Percentiles rank a stretch among this genome's conserved stretches.
phyloP scores from a whole-genome alignment of 1,140 invertebrate species.

The Apis dorsata region DNA sequence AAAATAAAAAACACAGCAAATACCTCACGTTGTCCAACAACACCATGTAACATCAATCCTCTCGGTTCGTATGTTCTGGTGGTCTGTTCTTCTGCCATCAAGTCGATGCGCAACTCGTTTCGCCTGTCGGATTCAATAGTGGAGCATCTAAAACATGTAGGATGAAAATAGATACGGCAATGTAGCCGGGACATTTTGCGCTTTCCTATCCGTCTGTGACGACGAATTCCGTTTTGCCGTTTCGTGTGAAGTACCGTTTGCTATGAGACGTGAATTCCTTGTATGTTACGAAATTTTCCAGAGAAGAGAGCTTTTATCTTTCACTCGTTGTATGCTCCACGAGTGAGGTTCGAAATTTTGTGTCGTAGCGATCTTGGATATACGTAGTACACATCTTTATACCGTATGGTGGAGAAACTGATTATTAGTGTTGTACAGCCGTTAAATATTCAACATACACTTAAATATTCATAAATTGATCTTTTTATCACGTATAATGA shows the following conservation, averaged over 20 bases:
- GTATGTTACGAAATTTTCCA: constrained; percentile 16
- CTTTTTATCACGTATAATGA: not conserved
- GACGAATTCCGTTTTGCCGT: constrained; percentile 36
- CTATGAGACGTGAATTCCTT: constrained; percentile 25
- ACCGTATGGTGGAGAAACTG: not conserved
- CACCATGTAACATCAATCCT: not conserved
- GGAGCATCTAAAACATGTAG: constrained; percentile 39
- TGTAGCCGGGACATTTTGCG: constrained; percentile 32
- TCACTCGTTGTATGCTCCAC: not conserved
- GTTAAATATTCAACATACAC: not conserved
- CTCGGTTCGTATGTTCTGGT: not conserved
- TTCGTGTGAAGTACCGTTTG: constrained; percentile 27
- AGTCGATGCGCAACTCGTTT: constrained; percentile 29
- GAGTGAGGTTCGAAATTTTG: not conserved
- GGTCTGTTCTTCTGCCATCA: constrained; percentile 4
- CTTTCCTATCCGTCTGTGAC: constrained; percentile 22
- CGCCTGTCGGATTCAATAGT: constrained; percentile 41
- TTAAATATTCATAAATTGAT: constrained; percentile 14
- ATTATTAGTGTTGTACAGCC: not conserved
- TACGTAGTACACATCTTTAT: too few species aligned
- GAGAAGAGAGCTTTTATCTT: not conserved
- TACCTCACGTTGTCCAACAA: not conserved
- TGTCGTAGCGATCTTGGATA: not conserved
- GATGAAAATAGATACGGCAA: constrained; percentile 43
- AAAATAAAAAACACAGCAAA: too few species aligned